phyloP scores from a whole-genome alignment of 2,888 invertebrate genomes.

The Dicyrtomina minuta region DNA sequence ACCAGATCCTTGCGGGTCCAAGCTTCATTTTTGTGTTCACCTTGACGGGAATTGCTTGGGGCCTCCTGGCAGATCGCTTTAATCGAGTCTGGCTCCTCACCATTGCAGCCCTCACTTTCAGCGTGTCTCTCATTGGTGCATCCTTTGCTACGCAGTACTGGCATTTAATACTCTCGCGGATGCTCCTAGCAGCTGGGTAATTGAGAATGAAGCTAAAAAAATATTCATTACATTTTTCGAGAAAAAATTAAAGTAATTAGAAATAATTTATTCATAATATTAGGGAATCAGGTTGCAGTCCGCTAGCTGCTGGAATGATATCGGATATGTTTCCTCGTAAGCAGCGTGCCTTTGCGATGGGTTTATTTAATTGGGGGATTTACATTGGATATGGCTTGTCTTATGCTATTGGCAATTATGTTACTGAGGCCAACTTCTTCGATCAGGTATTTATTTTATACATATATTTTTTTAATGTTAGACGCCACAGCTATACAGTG shows the following conservation, averaged over 20 bases:
- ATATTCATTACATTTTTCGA: not conserved
- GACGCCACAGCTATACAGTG: too few species aligned
- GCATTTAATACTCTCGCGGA: slow-evolving; percentile 82
- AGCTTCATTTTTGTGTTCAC: slow-evolving; percentile 91
- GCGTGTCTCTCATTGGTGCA: slow-evolving; percentile 79
- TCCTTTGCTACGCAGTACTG: slow-evolving; percentile 82
- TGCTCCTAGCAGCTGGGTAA: slow-evolving; percentile 82
- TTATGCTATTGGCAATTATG: slow-evolving; percentile 85
- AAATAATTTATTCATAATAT: too few species aligned
- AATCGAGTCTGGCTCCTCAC: slow-evolving; percentile 70
- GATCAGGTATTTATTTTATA: slow-evolving; percentile 63
- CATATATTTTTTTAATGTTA: not conserved
- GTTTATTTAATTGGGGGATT: slow-evolving; percentile 94
- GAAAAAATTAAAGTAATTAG: not conserved
- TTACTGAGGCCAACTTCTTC: slow-evolving; percentile 73
- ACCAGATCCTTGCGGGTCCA: slow-evolving; percentile 89
- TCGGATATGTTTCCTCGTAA: slow-evolving; percentile 64
- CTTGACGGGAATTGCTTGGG: slow-evolving; percentile 79
- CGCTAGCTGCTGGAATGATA: slow-evolving; percentile 78
- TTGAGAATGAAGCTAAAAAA: slow-evolving; percentile 36
- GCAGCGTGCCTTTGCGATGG: slow-evolving; percentile 83
- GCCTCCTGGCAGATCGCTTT: slow-evolving; percentile 74
- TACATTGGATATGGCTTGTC: slow-evolving; percentile 92
- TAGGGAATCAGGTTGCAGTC: slow-evolving; percentile 84
- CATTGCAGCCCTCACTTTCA: slow-evolving; percentile 76